Evolutionary conservation across 2,888 invertebrate genomes (phyloP), one percentile per base, ranked within the genome.

Genomic region (Hedya salicella): DNA sequence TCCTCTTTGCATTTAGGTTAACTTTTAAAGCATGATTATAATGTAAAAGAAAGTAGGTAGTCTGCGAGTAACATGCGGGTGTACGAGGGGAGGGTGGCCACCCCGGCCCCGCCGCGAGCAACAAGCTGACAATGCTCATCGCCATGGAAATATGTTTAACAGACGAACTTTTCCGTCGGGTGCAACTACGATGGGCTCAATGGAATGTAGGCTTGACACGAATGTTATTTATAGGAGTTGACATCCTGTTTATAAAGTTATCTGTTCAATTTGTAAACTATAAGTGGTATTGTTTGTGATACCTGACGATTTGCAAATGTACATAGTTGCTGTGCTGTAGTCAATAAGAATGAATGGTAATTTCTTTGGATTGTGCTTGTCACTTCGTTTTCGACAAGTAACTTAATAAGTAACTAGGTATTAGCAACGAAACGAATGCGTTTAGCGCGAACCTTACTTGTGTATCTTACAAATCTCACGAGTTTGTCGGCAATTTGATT

Each of bases 101-200:
- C 57, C 36, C 44, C 25, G 46, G 32, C 17, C 36, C 17, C 16
- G 36, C 39, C 60, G 42, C n/a, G 59, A 46, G 57, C 64, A 64
- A 64, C 64, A 57, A 64, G 64, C 64, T 44, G 56, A 21, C 16
- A 44, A 59, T 30, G 17, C 30, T 42, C 59, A 53, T 52, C 52
- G 59, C 59, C 52, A 60, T 60, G 65, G 59, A 52, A 53, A 65
- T 60, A 40, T 53, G n/a, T 60, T 36, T 30, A 60, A 46, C 59
- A 53, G 48, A 17, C 39, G 17, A 62, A 56, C 46, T 65, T 60
- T 57, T 19, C 25, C 17, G 59, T 16, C 50, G n/a, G 52, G 48
- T 32, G 11, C 56, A 36, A 21, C 39, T 32, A 17, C 36, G 16
- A 9, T 19, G n/a, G 21, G 32, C n/a, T 42, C 9, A 42, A 36